Base-by-base conservation (phyloP, 2,113 vertebrate genomes). In the Steatornis caripensis region DNA sequence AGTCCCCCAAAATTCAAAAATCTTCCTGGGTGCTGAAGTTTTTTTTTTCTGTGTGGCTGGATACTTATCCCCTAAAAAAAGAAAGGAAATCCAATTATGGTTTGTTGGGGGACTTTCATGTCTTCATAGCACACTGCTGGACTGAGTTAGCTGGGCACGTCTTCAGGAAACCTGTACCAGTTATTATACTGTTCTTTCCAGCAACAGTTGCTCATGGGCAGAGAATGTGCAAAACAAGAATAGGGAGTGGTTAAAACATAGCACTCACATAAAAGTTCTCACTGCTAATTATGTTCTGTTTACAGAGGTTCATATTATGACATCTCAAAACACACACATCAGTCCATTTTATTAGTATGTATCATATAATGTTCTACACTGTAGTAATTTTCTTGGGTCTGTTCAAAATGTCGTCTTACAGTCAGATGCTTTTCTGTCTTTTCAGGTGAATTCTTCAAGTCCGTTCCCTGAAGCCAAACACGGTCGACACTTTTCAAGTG, bases 401-500 rank as follows among this genome's bases (percentile, higher is more conserved):
- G 21, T 23, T 84, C 60, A 49, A 24, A 55, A 29, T 36, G 0
- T 2, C 23, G 9, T 37, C 81, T 91, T 48, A 94, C 0, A 32
- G 46, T 49, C 60, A 46, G 60, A 20, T 43, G 61, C 7, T 91
- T 84, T 60, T 74, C 26, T 96, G 27, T 95, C 86, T 91, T 87
- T 90, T 43, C 98, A 99, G 99, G 98, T 99, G 90, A 99, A 98
- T 93, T 99, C 98, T 43, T 98, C 98, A 29, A 99, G 98, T 87
- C 99, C 99, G 11, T 99, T 99, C 97, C 99, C 98, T 3, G 99
- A 99, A 96, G 97, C 98, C 93, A 99, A 98, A 82, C 98, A 98
- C 2, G 96, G 98, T 3, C 98, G 98, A 12, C 98, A 99, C 91
- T 98, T 99, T 86, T 99, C 99, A 93, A 99, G 98, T 6, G 99